Conservation (phyloP, 2,113 vertebrate genomes). For the Phyllostomus discolor region DNA sequence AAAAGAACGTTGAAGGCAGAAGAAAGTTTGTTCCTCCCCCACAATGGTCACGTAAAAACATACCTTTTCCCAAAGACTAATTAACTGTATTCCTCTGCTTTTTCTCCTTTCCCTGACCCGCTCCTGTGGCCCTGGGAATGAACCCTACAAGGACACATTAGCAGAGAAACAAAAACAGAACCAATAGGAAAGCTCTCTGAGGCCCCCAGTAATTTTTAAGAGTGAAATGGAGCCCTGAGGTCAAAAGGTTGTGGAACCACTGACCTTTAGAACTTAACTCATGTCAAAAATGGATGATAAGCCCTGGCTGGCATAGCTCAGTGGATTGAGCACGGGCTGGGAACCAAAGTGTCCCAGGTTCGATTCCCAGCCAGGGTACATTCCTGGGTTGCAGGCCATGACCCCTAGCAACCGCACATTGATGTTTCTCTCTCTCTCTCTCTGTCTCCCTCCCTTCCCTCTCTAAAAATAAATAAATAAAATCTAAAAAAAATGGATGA, state of each 20-base stretch:
- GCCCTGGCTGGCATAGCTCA: too few species aligned
- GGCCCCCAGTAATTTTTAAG: not conserved
- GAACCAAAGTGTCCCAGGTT: too few species aligned
- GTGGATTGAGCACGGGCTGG: too few species aligned
- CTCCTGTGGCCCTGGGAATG: not conserved
- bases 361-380: too few species aligned
- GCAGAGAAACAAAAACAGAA: not conserved
- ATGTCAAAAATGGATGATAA: not conserved
- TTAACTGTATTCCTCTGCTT: not conserved
- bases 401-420: too few species aligned
- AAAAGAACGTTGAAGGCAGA: not conserved
- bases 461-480: too few species aligned
- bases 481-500: not conserved
- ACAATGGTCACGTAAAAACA: not conserved
- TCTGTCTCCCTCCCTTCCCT: too few species aligned
- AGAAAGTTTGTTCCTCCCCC: not conserved
- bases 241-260: not conserved
- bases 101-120: not conserved
- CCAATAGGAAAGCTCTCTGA: not conserved
- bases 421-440: too few species aligned
- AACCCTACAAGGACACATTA: not conserved
- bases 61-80: not conserved
- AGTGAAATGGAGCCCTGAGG: not conserved
- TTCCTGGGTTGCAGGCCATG: too few species aligned
- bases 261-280: not conserved